These are phyloP conservation scores for Neosalanx taihuensis DNA, from an alignment of 2,797 vertebrate genomes.

Conservation along the genomic window DNA sequence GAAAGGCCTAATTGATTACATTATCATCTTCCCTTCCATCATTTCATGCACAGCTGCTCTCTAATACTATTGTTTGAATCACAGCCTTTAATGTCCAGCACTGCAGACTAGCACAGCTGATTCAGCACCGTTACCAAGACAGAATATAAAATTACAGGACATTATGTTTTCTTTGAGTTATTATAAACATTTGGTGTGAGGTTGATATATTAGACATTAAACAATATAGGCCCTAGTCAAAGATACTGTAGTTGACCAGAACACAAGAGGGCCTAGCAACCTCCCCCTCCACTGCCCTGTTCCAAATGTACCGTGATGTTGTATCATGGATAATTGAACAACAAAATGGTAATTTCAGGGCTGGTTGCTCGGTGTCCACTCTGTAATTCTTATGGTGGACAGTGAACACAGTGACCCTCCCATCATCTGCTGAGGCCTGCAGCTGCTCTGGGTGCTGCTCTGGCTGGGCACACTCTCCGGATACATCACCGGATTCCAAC, in stretches of 20 bases:
- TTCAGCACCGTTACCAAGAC: neutral
- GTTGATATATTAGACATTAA: neutral
- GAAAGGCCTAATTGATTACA: slow-evolving; percentile 47
- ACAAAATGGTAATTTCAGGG: slow-evolving; percentile 72
- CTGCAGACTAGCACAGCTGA: slow-evolving; percentile 3
- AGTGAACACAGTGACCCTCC: slow-evolving; percentile 45
- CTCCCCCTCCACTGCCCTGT: slow-evolving; percentile 42
- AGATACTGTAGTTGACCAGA: neutral
- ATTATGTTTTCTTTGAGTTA: slow-evolving; percentile 10
- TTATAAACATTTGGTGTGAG: slow-evolving; percentile 25
- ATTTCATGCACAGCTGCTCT: slow-evolving; percentile 54
- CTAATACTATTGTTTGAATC: slow-evolving; percentile 39
- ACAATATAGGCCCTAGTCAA: neutral
- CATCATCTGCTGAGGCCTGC: slow-evolving; percentile 46
- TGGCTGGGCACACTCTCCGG: neutral
- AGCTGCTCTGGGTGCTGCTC: slow-evolving; percentile 36
- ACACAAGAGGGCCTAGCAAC: neutral
- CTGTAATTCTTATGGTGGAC: slow-evolving; percentile 41
- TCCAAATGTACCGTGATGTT: slow-evolving; percentile 54
- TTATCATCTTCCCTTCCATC: slow-evolving; percentile 55
- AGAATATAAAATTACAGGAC: slow-evolving; percentile 24
- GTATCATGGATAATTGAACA: slow-evolving; percentile 70
- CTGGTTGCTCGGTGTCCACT: slow-evolving; percentile 60
- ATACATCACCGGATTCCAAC: too few relatives aligned
- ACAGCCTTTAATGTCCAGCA: slow-evolving; percentile 18